Conservation (phyloP, 2,888 invertebrate species). For the Ectropis crepuscularia region DNA sequence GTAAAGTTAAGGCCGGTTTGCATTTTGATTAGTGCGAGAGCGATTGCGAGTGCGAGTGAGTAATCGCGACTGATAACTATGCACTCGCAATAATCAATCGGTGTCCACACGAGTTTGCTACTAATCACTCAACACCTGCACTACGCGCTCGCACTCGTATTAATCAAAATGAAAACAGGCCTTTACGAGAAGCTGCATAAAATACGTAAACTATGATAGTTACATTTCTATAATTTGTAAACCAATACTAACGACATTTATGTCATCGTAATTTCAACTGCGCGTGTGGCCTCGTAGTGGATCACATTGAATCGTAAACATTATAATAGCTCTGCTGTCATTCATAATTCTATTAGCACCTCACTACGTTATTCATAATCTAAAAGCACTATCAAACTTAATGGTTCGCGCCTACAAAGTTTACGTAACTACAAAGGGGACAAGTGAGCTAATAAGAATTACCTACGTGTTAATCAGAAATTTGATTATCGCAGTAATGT, state of each 20-base stretch:
- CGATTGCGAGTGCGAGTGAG: too few species aligned
- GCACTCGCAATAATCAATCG: too few species aligned
- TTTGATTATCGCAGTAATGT: not conserved
- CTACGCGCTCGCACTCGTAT: too few species aligned
- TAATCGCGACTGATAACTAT: too few species aligned
- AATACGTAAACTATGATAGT: slow-evolving; percentile 19
- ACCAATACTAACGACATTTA: slow-evolving; percentile 39
- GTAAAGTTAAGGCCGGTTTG: too few species aligned
- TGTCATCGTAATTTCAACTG: slow-evolving; percentile 30
- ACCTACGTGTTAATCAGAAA: slow-evolving; percentile 10
- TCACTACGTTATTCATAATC: slow-evolving; percentile 9
- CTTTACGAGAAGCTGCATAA: not conserved
- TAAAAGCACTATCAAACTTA: slow-evolving; percentile 15
- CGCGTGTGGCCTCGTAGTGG: slow-evolving; percentile 11
- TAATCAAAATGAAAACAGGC: too few species aligned
- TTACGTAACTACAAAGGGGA: slow-evolving; percentile 7
- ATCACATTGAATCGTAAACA: slow-evolving; percentile 25
- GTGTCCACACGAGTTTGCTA: too few species aligned
- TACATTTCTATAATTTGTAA: slow-evolving; percentile 31
- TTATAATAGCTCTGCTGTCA: slow-evolving; percentile 14
- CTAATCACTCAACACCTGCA: too few species aligned
- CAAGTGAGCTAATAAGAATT: not conserved
- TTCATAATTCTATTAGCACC: slow-evolving; percentile 32
- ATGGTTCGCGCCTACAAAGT: slow-evolving; percentile 17
- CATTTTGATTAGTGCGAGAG: too few species aligned